Base-by-base conservation (phyloP, 2,797 vertebrate genomes). In the Sebastes matsubarae region DNA sequence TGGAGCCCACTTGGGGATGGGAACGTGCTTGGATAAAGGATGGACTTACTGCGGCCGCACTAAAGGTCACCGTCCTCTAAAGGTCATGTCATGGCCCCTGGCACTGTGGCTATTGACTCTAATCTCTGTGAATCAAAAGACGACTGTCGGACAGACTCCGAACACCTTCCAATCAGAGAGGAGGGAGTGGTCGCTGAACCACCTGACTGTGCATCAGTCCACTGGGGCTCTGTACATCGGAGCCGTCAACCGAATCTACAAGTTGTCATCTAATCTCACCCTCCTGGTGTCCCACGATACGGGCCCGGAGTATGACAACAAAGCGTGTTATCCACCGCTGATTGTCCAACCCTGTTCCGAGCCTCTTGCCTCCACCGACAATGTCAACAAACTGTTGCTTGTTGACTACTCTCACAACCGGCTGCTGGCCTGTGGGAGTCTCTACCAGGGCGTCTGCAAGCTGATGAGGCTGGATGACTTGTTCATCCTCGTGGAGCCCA, bases 361-460 rank as follows among this genome's bases (percentile, higher is more conserved):
- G 92, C 94, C 97, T 9, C 96, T 99, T 60, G 97, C 97, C n/a
- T 96, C 97, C 32, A 99, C 97, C 68, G 97, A 99, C 94, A 99
- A 99, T 0, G 96, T 99, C 77, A 99, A 99, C 95, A 99, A 99
- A 92, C 96, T 99, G 83, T 93, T 99, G 69, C 96, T 99, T 87
- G 96, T 99, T 0, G 99, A 99, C 95, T 98, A 99, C 94, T 97
- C 97, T 0, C 97, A 99, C 94, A 98, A 98, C 90, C 95, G 98
- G 52, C 95, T 99, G 85, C 94, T 99, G 93, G 99, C 98, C 8
- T 99, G 98, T 0, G 99, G 99, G 60, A 99, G 99, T 89, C 97
- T 99, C 76, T 99, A 98, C 95, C 98, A 99, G 93, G 99, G 99
- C 0, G 97, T 99, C 36, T 99, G 99, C 94, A 99, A 99, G 86